These are phyloP conservation scores for Scaptomyza hsui DNA, from an alignment of 1,140 invertebrate genomes.

Conservation along the genomic window DNA sequence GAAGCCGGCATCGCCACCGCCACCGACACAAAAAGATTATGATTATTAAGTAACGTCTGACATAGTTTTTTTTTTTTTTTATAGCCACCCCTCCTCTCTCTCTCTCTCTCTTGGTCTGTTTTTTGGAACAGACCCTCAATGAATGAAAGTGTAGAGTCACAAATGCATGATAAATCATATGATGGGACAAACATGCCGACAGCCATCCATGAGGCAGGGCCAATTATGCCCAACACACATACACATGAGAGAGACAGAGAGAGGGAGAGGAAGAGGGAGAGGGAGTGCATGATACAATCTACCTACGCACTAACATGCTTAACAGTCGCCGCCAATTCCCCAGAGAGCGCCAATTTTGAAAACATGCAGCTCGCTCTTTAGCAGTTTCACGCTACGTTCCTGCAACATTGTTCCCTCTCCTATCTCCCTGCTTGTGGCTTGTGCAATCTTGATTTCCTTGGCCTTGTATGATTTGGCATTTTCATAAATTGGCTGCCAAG, in stretches of 20 bases:
- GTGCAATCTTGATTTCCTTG: conserved; percentile 80
- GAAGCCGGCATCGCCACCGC: conserved; percentile 28
- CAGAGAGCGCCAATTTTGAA: conserved; percentile 67
- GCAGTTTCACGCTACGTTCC: conserved; percentile 54
- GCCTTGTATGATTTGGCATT: conserved; percentile 78
- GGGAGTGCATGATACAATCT: conserved; percentile 21
- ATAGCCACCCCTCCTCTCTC: background rate
- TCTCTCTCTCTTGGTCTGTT: conserved; percentile 10
- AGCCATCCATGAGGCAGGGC: conserved; percentile 58
- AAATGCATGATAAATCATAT: conserved; percentile 81
- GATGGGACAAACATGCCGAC: conserved; percentile 82
- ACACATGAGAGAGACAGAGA: background rate
- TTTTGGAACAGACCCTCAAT: conserved; percentile 13
- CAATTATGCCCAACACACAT: conserved; percentile 42
- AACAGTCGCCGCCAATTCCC: conserved; percentile 38
- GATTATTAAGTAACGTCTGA: conserved; percentile 73
- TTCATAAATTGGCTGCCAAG: conserved; percentile 83
- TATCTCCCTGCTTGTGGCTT: conserved; percentile 19
- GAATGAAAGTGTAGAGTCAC: conserved; percentile 77
- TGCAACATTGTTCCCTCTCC: conserved; percentile 6
- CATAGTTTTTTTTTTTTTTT: conserved; percentile 61
- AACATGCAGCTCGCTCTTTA: conserved; percentile 53
- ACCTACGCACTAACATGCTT: conserved; percentile 58
- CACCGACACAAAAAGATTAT: conserved; percentile 67
- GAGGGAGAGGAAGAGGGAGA: conserved; percentile 3